These are phyloP conservation scores for Phyllotis vaccarum DNA, from an alignment of 2,797 vertebrate genomes.

Conservation along the genomic window DNA sequence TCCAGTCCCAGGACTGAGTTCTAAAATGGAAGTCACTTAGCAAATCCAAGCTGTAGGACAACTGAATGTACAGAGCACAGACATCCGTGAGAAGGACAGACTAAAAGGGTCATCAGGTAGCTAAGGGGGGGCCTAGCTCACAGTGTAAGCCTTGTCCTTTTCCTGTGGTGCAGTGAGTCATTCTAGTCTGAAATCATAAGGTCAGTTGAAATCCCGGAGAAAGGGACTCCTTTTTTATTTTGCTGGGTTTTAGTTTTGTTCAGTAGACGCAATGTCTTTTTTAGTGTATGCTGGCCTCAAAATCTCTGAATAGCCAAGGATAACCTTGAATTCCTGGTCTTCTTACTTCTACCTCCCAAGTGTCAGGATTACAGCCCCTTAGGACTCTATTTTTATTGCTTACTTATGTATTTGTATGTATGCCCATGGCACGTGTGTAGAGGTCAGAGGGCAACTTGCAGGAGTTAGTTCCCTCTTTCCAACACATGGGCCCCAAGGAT, in stretches of 20 bases:
- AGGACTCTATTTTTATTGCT: not conserved
- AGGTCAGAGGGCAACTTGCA: not conserved
- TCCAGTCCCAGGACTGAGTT: not conserved
- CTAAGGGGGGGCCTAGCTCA: not conserved
- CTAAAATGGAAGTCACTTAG: not conserved
- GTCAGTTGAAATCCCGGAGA: not conserved
- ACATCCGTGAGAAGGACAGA: not conserved
- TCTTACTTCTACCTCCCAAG: not conserved
- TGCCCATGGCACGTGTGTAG: too few species aligned
- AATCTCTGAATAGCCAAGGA: not conserved
- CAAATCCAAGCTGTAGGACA: conserved; percentile 3
- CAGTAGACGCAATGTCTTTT: not conserved
- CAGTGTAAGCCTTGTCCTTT: not conserved
- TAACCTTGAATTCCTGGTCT: not conserved
- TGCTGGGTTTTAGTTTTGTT: not conserved
- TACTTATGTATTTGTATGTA: not conserved
- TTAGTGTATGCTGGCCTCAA: not conserved
- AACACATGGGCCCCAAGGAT: not conserved
- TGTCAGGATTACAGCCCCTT: not conserved
- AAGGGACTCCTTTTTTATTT: not conserved
- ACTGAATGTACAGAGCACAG: not conserved
- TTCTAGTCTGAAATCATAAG: not conserved
- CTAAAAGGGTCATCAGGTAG: not conserved
- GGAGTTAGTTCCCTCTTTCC: not conserved
- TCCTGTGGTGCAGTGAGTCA: not conserved